phyloP scores from a whole-genome alignment of 2,888 invertebrate species.

The Temnothorax ravouxi region DNA sequence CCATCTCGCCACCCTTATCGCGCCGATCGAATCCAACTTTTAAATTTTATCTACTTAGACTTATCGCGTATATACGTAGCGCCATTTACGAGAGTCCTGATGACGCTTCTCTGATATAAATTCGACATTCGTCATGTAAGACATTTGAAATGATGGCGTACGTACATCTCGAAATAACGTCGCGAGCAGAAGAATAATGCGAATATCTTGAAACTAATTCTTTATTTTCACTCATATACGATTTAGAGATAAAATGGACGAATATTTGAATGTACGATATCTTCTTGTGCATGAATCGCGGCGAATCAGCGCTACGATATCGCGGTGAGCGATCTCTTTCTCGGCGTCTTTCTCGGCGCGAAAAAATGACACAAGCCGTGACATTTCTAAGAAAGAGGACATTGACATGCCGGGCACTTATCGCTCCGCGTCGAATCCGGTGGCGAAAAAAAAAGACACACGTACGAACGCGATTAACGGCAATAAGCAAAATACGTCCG shows the following conservation, averaged over 20 bases:
- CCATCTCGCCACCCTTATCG: slow-evolving; percentile 30
- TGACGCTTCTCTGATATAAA: neutral
- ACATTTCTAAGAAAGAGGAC: slow-evolving; percentile 16
- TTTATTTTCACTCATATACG: neutral
- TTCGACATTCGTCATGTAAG: neutral
- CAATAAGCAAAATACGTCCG: slow-evolving; percentile 63
- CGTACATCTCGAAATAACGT: neutral
- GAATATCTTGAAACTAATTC: neutral
- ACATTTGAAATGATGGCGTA: neutral
- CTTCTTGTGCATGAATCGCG: neutral
- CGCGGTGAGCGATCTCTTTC: neutral
- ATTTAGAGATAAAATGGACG: neutral
- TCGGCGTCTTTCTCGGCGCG: neutral
- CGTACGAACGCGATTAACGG: slow-evolving; percentile 37
- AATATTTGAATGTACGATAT: slow-evolving; percentile 1
- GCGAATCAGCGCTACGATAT: neutral
- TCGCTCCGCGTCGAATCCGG: neutral
- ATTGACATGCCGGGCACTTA: neutral
- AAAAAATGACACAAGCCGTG: slow-evolving; percentile 12
- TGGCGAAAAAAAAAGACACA: neutral
- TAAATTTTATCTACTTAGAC: slow-evolving; percentile 16
- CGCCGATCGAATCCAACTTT: slow-evolving; percentile 5
- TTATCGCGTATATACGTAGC: neutral
- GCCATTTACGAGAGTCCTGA: neutral
- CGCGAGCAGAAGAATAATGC: neutral